phyloP scores from a whole-genome alignment of 2,888 invertebrate species.

The Rhorus exstirpatorius region DNA sequence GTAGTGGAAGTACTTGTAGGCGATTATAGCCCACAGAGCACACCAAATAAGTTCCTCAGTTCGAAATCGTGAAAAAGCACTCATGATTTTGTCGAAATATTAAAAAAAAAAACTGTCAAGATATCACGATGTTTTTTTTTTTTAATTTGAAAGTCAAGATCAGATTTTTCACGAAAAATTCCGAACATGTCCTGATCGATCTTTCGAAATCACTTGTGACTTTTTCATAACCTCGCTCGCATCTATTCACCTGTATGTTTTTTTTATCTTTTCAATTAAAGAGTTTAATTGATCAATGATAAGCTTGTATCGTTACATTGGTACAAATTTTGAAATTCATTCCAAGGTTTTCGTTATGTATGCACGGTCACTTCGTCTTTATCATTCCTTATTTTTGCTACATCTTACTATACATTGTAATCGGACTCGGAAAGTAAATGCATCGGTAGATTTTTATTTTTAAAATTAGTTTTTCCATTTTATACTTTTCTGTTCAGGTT shows the following conservation, averaged over 20 bases:
- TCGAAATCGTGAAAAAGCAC: background rate
- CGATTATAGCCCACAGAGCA: background rate
- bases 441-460: too few relatives aligned
- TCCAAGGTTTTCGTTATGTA: too few relatives aligned
- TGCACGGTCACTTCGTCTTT: too few relatives aligned
- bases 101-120: background rate
- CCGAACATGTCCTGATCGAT: background rate
- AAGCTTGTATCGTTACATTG: too few relatives aligned
- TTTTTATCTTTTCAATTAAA: too few relatives aligned
- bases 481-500: too few relatives aligned
- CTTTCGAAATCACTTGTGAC: background rate
- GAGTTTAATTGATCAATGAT: too few relatives aligned
- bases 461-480: too few relatives aligned
- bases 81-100: background rate
- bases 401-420: background rate
- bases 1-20: constrained; percentile 45
- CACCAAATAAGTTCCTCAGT: constrained; percentile 4
- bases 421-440: too few relatives aligned
- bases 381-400: background rate
- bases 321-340: too few relatives aligned
- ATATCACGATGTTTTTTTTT: background rate
- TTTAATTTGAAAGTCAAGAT: background rate
- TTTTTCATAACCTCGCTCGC: constrained; percentile 8
- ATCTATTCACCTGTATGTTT: background rate
- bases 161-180: background rate